phyloP scores from a whole-genome alignment of 2,888 invertebrate genomes.

The Balanococcus diminutus region DNA sequence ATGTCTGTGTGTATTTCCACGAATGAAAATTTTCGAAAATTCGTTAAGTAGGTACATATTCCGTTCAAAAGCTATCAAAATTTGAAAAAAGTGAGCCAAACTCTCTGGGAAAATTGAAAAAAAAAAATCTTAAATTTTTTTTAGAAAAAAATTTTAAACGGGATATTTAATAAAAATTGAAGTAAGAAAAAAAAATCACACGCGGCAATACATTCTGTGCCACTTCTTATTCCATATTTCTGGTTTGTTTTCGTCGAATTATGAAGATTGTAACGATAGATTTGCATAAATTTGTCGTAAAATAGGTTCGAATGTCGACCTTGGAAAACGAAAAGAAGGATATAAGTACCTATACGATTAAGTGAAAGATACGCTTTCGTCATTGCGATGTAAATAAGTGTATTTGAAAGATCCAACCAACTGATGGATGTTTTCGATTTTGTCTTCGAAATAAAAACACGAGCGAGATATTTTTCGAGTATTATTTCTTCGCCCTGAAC shows the following conservation, averaged over 20 bases:
- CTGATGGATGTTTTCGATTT: neutral
- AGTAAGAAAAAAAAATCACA: neutral
- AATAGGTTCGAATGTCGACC: conserved; percentile 22
- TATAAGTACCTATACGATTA: neutral
- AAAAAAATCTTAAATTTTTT: too few species aligned
- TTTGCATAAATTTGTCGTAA: conserved; percentile 31
- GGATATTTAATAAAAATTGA: too few species aligned
- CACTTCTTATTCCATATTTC: neutral
- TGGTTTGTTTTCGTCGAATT: neutral
- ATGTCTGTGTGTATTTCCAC: too few species aligned
- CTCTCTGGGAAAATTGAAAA: too few species aligned
- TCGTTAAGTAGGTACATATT: too few species aligned
- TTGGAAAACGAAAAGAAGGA: neutral
- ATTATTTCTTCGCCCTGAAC: neutral
- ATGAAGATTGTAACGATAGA: neutral
- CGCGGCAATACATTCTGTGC: neutral
- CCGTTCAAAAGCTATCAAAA: too few species aligned
- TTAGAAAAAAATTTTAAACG: too few species aligned
- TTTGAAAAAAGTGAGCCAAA: too few species aligned
- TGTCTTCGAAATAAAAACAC: neutral
- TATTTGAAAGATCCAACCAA: neutral
- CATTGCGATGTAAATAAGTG: neutral
- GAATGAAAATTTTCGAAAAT: too few species aligned
- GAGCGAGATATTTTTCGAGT: neutral
- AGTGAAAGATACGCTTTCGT: conserved; percentile 23